Evolutionary conservation across 2,113 vertebrate genomes (phyloP), one percentile per base, ranked within the genome.

Genomic region (Phyllopteryx taeniolatus): DNA sequence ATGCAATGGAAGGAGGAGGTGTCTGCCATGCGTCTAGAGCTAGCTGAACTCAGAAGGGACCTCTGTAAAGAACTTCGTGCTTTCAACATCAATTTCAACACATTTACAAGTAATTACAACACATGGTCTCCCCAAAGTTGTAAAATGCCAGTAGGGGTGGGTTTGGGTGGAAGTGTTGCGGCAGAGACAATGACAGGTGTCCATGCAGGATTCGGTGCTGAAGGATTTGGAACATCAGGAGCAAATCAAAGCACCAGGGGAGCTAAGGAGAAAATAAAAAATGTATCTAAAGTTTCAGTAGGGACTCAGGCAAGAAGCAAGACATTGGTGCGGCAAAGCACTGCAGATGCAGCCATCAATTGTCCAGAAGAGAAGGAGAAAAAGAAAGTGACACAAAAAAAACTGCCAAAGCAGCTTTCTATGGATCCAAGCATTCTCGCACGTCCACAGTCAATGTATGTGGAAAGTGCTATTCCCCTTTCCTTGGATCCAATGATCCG

Each of bases 1-100:
- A 91, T 92, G 86, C 92, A 92, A 78, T 94, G 93, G 93, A 92
- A 92, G 61, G 93, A 94, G 72, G 93, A 94, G 73, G 92, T 94
- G 19, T 91, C 92, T 0, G 93, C 93, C 62, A 93, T 94, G 93
- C 91, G 92, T 8, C 82, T 87, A 65, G 93, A 94, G 79, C 81
- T 94, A 13, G 88, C 92, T 2, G 92, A 93, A 20, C 91, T 94
- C 19, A 84, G 92, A 68, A 86, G 87, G 54, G 93, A 94, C 80
- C 88, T 94, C 46, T 94, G 93, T 74, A 88, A 84, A 70, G 93
- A 94, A 65, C 92, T 94, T 9, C 87, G 92, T 68, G 92, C 93
- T 79, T 94, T 94, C 80, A 94, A 94, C 83, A 93, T 86, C 71
- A 92, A 94, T 83, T 93, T 93, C 70, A 92, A 92, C 71, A 91